These are phyloP conservation scores for Philonicus albiceps DNA, from an alignment of 2,888 invertebrate species.

Conservation along the genomic window DNA sequence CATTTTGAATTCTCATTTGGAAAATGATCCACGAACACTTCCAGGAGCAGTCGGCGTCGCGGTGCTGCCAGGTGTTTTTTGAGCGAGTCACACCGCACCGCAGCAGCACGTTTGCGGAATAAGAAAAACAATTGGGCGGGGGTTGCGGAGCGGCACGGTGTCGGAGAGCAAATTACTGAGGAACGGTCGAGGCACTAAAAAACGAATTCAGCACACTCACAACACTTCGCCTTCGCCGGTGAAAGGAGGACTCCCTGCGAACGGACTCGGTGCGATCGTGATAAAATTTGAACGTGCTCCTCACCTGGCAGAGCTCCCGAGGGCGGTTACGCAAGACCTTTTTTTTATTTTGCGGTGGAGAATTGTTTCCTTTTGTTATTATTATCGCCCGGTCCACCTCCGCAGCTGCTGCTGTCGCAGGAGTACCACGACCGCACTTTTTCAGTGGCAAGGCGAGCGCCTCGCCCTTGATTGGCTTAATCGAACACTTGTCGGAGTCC, in stretches of 20 bases:
- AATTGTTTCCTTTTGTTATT: neutral
- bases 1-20: slow-evolving; percentile 29
- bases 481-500: slow-evolving; percentile 35
- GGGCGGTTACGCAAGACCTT: slow-evolving; percentile 3
- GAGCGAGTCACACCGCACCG: neutral
- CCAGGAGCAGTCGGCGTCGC: neutral
- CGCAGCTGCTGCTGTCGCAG: neutral
- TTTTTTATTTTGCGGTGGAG: neutral
- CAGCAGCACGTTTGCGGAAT: neutral
- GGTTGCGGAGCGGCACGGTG: neutral
- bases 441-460: neutral
- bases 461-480: slow-evolving; percentile 3
- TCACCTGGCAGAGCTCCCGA: neutral
- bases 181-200: neutral
- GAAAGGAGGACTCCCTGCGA: neutral
- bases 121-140: slow-evolving; percentile 9
- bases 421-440: neutral
- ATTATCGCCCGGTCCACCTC: neutral
- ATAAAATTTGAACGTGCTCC: neutral
- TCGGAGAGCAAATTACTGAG: neutral
- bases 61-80: neutral
- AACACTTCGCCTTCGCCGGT: neutral
- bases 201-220: neutral
- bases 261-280: neutral
- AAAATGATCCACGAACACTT: slow-evolving; percentile 7